Evolutionary conservation across 2,888 invertebrate genomes (phyloP).

Genomic region (Agrochola lychnidis): DNA sequence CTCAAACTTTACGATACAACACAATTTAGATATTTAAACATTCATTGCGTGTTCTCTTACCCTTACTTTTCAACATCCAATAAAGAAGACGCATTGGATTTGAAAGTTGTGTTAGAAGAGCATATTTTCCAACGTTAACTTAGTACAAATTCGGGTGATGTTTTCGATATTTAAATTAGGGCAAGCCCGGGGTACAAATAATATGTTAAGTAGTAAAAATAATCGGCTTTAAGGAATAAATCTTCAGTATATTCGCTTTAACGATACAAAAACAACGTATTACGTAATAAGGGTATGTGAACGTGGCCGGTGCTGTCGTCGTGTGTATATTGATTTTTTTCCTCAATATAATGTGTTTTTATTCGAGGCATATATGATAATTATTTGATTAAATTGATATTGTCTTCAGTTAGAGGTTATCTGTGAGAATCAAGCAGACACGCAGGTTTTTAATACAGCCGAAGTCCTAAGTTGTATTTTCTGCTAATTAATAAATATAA

Average conservation of each 20-base stretch:
- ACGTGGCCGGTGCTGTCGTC: neutral
- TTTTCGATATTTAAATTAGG: slow-evolving; percentile 47
- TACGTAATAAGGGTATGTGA: neutral
- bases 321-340: neutral
- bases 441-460: too few species aligned
- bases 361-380: neutral
- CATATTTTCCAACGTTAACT: neutral
- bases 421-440: neutral
- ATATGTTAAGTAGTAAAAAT: slow-evolving; percentile 46
- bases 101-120: neutral
- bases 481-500: neutral
- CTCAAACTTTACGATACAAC: neutral
- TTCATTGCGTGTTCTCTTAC: neutral
- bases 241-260: slow-evolving; percentile 26
- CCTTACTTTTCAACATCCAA: neutral
- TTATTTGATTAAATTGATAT: neutral
- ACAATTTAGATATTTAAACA: neutral
- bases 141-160: slow-evolving; percentile 11
- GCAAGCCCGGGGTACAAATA: slow-evolving; percentile 39
- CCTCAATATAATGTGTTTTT: neutral
- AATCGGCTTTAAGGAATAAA: slow-evolving; percentile 50
- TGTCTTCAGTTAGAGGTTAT: neutral
- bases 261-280: slow-evolving; percentile 16
- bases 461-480: neutral
- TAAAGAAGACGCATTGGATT: neutral